phyloP scores from a whole-genome alignment of 1,140 invertebrate species.

The Spodoptera frugiperda region DNA sequence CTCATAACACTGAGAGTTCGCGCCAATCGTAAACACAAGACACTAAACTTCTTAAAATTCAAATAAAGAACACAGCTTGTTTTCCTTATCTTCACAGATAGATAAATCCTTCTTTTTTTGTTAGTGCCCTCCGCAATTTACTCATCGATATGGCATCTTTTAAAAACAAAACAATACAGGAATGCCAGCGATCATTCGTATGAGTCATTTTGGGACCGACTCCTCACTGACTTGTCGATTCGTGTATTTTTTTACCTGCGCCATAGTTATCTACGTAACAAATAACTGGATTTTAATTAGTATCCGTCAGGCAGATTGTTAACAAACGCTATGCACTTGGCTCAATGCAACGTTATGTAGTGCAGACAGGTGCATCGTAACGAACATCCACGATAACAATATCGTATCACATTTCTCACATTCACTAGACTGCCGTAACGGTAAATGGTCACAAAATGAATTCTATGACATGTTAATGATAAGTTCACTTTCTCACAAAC shows the following conservation, averaged over 20 bases:
- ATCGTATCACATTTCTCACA: conserved; percentile 68
- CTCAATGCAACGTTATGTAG: conserved; percentile 67
- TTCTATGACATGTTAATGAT: conserved; percentile 67
- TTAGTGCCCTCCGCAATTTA: conserved; percentile 64
- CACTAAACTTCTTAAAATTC: neutral
- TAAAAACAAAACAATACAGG: conserved; percentile 82
- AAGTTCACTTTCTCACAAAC: conserved; percentile 80
- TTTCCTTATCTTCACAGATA: conserved; percentile 40
- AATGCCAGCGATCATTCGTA: conserved; percentile 69
- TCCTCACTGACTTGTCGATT: conserved; percentile 63
- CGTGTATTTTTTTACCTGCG: conserved; percentile 63
- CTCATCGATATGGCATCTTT: conserved; percentile 74
- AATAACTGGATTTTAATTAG: conserved; percentile 69
- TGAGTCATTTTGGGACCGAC: conserved; percentile 81
- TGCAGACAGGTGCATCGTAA: conserved; percentile 84
- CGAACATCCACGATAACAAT: conserved; percentile 69
- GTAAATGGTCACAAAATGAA: conserved; percentile 72
- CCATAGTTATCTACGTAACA: conserved; percentile 62
- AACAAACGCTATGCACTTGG: conserved; percentile 65
- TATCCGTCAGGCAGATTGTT: conserved; percentile 58
- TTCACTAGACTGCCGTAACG: conserved; percentile 68
- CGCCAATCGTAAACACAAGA: conserved; percentile 40
- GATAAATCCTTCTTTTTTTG: conserved; percentile 47
- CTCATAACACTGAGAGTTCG: conserved; percentile 32
- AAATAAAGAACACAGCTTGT: conserved; percentile 47